Evolutionary conservation across 2,113 vertebrate species (phyloP).

Genomic region (Hydrochoerus hydrochaeris): DNA sequence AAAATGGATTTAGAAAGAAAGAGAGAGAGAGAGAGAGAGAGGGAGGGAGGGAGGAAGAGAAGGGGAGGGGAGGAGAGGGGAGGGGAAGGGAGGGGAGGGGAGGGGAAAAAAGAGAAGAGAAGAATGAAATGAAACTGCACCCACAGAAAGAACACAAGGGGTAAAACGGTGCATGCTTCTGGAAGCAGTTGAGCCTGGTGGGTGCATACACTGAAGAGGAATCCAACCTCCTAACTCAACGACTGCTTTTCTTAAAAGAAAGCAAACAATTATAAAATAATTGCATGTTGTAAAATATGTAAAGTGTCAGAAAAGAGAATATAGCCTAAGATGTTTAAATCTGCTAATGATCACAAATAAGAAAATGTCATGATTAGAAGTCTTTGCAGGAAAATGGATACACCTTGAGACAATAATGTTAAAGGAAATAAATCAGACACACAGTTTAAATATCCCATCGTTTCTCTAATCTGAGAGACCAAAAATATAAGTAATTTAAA

Average conservation of each 20-base stretch:
- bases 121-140: not conserved
- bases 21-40: too few relatives aligned
- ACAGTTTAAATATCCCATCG: not conserved
- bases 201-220: not conserved
- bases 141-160: not conserved
- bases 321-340: not conserved
- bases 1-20: too few relatives aligned
- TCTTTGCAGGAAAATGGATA: not conserved
- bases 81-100: too few relatives aligned
- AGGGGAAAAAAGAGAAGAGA: too few relatives aligned
- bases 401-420: not conserved
- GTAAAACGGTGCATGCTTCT: not conserved
- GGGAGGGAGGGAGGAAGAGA: too few relatives aligned
- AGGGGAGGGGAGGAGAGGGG: too few relatives aligned
- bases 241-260: conserved; percentile 1
- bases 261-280: not conserved
- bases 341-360: conserved; percentile 28
- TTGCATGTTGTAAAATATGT: not conserved
- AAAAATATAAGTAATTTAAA: not conserved
- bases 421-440: not conserved
- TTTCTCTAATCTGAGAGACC: not conserved
- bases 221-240: not conserved
- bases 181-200: not conserved
- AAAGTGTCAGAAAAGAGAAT: not conserved
- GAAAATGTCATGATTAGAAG: conserved; percentile 18